Conservation (phyloP, 2,888 invertebrate genomes). For the Luffia ferchaultella region DNA sequence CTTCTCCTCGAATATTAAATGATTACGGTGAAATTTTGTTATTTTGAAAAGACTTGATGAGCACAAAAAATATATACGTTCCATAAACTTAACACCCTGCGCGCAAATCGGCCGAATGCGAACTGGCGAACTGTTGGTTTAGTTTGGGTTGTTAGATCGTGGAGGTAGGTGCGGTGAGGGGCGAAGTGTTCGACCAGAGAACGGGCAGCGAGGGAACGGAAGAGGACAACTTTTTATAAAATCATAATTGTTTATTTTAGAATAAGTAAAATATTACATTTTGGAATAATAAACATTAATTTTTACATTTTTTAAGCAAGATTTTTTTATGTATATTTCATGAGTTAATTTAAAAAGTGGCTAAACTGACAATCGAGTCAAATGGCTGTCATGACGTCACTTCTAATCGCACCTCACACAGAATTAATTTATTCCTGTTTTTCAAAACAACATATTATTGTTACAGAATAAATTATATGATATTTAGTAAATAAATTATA, state of each 20-base stretch:
- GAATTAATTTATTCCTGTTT: too few species aligned
- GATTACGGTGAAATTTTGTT: slow-evolving; percentile 58
- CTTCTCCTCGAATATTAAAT: slow-evolving; percentile 38
- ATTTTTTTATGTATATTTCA: too few species aligned
- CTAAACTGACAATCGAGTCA: too few species aligned
- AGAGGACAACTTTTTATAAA: slow-evolving; percentile 29
- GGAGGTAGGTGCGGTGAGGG: slow-evolving; percentile 23
- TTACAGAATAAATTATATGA: too few species aligned
- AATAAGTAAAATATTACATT: too few species aligned
- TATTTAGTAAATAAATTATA: too few species aligned
- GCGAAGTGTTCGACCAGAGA: slow-evolving; percentile 50
- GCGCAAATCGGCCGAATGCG: slow-evolving; percentile 65
- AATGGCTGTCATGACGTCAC: too few species aligned
- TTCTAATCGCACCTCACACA: too few species aligned
- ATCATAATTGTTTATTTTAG: slow-evolving; percentile 5
- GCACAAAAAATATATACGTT: slow-evolving; percentile 62
- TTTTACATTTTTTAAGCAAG: too few species aligned
- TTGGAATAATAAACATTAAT: too few species aligned
- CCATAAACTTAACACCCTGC: slow-evolving; percentile 55
- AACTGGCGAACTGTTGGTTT: slow-evolving; percentile 55
- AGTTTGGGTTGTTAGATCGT: slow-evolving; percentile 6
- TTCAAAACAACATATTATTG: too few species aligned
- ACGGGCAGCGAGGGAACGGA: slow-evolving; percentile 45
- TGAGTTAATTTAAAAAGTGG: too few species aligned
- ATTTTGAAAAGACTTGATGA: slow-evolving; percentile 55